Evolutionary conservation across 2,888 invertebrate species (phyloP).

Genomic region (Drosophila kambysellisi): DNA sequence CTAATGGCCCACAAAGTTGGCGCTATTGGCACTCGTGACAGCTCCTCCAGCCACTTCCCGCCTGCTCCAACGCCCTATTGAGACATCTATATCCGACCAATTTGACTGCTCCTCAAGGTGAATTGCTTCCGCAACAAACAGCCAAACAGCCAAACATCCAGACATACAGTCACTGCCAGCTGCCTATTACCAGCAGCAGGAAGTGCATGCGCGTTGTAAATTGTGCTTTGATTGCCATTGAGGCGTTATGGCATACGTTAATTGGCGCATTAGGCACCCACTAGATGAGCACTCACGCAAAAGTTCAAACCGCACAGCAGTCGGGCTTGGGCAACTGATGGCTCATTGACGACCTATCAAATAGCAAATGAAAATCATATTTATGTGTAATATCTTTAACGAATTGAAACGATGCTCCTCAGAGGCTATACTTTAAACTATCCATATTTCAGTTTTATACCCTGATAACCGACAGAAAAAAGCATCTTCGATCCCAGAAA

Average conservation of each 20-base stretch:
- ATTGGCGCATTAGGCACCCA: constrained; percentile 39
- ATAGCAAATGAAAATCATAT: neutral
- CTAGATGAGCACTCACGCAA: constrained; percentile 3
- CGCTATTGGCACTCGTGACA: constrained; percentile 35
- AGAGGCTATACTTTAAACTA: neutral
- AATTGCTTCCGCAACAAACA: constrained; percentile 44
- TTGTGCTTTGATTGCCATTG: constrained; percentile 31
- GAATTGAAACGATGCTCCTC: neutral
- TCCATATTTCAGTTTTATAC: neutral
- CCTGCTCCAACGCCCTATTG: constrained; percentile 20
- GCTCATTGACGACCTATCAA: neutral
- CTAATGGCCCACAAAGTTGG: constrained; percentile 49
- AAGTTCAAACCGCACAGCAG: neutral
- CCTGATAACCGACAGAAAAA: neutral
- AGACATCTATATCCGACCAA: constrained; percentile 60
- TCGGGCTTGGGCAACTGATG: constrained; percentile 1
- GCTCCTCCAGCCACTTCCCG: constrained; percentile 15
- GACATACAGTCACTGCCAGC: constrained; percentile 13
- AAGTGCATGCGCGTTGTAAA: constrained; percentile 43
- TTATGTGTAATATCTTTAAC: neutral
- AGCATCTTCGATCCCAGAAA: neutral
- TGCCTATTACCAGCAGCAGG: constrained; percentile 26
- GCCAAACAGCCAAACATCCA: neutral
- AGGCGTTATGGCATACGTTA: constrained; percentile 26
- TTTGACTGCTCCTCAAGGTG: constrained; percentile 42